Evolutionary conservation across 2,888 invertebrate species (phyloP).

Genomic region (Leptinotarsa rubiginosa): DNA sequence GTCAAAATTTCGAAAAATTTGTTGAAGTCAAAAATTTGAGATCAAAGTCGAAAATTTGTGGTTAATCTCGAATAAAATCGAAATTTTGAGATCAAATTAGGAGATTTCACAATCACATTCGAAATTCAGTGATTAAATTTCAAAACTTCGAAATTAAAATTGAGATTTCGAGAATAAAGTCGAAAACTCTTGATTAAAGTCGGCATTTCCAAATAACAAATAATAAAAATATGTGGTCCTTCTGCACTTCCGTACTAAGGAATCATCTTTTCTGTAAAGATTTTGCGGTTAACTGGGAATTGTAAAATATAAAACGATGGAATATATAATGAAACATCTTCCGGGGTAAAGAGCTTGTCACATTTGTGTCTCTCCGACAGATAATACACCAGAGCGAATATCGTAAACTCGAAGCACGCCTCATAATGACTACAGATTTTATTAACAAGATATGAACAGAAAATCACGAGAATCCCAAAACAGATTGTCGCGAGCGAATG

Average conservation of each 20-base stretch:
- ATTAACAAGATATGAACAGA: constrained; percentile 42
- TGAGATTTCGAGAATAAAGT: too few relatives aligned
- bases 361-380: constrained; percentile 2
- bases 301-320: constrained; percentile 41
- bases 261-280: background rate
- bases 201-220: background rate
- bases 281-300: constrained; percentile 39
- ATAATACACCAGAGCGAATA: constrained; percentile 46
- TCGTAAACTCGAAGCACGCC: constrained; percentile 40
- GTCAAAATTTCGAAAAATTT: too few relatives aligned
- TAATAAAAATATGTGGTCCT: background rate
- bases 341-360: background rate
- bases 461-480: constrained; percentile 44
- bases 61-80: too few relatives aligned
- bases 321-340: constrained; percentile 53
- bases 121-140: too few relatives aligned
- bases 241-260: background rate
- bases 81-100: too few relatives aligned
- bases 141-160: too few relatives aligned
- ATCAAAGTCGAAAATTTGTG: too few relatives aligned
- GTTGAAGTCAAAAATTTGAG: too few relatives aligned
- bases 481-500: constrained; percentile 63
- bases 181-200: too few relatives aligned
- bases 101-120: too few relatives aligned
- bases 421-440: constrained; percentile 23